Base-by-base conservation (phyloP, 2,113 vertebrate species). In the Megaleporinus macrocephalus region DNA sequence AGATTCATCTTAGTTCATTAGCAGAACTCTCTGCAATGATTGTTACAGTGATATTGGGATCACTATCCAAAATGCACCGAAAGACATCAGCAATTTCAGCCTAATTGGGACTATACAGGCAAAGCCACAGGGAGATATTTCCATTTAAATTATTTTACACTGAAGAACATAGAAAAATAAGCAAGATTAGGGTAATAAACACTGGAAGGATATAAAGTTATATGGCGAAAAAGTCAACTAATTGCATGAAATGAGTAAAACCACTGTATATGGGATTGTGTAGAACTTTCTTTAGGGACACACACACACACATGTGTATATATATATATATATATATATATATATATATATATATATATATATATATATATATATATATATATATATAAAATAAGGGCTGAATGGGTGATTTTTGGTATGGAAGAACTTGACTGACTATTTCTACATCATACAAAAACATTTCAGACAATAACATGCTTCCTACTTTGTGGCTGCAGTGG, bases 1-100 rank as follows among this genome's bases (percentile, higher is more conserved):
- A 49, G 15, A 84, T 83, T 51, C 53, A 76, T 63, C 78, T 71
- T 68, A 59, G 72, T 86, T 79, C 78, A 79, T 83, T 78, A 79
- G 65, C 36, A 13, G 16, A 18, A 22, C n/a, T 22, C 30, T 22
- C 27, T 10, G 79, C 6, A 26, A 70, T 69, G 62, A 70, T 5
- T 22, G 5, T 24, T 44, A 11, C 41, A 9, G 5, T 44, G 41
- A 44, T 74, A 82, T 41, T 20, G n/a, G 65, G 71, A 55, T 15
- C 10, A 29, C 12, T 24, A 30, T 75, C 53, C 68, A 57, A 68
- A 36, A 47, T 51, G 33, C 63, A 66, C 16, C 72, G 7, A 70
- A 76, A 69, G 62, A 47, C 30, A 29, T 27, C 61, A 63, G 15
- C 79, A 20, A 4, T 24, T 80, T 63, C 44, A 10, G 18, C 7